Percentiles rank a stretch among this genome's conserved stretches.
Evolutionary conservation across 2,797 vertebrate species (phyloP).

Genomic region (Otolemur crassicaudatus): DNA sequence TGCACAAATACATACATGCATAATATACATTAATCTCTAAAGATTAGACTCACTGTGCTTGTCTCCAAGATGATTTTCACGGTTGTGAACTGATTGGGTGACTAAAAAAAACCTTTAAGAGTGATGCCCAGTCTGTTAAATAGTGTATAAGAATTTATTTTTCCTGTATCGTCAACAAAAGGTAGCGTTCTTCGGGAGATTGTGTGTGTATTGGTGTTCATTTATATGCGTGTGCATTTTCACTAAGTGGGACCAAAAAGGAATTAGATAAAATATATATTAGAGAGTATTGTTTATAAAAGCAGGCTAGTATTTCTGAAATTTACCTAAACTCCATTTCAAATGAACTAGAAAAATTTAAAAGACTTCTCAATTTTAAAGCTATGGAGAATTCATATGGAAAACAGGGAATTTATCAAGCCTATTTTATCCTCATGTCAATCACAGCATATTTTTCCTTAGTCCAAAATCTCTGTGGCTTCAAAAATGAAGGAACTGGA

Average conservation of each 20-base stretch:
- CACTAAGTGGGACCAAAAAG: not conserved
- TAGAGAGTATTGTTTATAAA: not conserved
- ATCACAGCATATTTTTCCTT: not conserved
- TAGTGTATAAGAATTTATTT: not conserved
- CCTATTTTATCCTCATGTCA: constrained; percentile 31
- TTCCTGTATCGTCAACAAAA: not conserved
- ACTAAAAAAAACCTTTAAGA: not conserved
- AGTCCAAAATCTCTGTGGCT: not conserved
- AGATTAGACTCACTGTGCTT: not conserved
- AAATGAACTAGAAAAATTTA: constrained; percentile 19
- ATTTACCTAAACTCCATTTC: constrained; percentile 32
- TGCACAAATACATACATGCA: not conserved
- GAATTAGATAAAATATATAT: not conserved
- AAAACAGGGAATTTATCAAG: constrained; percentile 52
- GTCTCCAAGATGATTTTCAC: not conserved
- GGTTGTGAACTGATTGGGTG: not conserved
- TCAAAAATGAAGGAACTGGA: not conserved
- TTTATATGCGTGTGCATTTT: not conserved
- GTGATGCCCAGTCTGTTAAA: not conserved
- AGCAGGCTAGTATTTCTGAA: constrained; percentile 6
- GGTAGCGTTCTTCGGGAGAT: not conserved
- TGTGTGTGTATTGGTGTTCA: not conserved
- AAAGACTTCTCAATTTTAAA: constrained; percentile 50
- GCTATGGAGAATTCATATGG: not conserved
- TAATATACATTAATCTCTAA: not conserved